Evolutionary conservation across 2,888 invertebrate genomes (phyloP).

Genomic region (Theodoxus fluviatilis): DNA sequence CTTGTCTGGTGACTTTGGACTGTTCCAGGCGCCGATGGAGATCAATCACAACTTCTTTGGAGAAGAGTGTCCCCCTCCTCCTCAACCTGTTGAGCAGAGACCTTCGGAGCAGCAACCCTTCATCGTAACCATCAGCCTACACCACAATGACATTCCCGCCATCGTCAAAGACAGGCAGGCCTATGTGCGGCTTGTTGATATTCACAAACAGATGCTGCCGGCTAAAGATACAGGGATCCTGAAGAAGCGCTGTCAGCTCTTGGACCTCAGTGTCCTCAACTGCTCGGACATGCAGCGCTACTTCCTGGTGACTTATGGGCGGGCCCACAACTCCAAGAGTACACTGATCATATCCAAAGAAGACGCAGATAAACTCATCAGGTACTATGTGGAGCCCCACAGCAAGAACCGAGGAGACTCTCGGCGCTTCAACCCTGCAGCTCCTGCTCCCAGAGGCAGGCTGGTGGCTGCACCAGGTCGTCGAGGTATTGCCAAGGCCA

Average conservation of each 20-base stretch:
- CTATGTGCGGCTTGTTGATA: conserved; percentile 62
- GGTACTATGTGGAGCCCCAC: conserved; percentile 63
- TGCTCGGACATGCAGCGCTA: conserved; percentile 65
- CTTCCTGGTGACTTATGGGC: conserved; percentile 63
- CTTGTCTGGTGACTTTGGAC: conserved; percentile 28
- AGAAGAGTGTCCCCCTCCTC: conserved; percentile 15
- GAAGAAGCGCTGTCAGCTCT: conserved; percentile 63
- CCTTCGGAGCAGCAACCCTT: conserved; percentile 46
- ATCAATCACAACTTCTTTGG: conserved; percentile 21
- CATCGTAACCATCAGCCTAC: conserved; percentile 63
- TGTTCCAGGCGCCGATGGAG: conserved; percentile 25
- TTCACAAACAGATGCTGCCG: conserved; percentile 64
- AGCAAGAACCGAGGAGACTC: too few species aligned
- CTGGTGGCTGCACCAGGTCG: too few species aligned
- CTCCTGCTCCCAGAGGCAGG: too few species aligned
- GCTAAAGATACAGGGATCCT: conserved; percentile 65
- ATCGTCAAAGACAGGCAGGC: conserved; percentile 60
- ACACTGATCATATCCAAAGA: conserved; percentile 61
- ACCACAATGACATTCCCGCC: conserved; percentile 65
- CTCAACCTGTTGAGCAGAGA: conserved; percentile 16
- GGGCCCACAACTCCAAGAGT: conserved; percentile 63
- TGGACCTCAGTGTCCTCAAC: conserved; percentile 58
- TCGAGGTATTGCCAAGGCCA: too few species aligned
- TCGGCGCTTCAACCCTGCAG: too few species aligned
- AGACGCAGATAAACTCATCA: conserved; percentile 58